Base-by-base conservation (phyloP, 2,797 vertebrate genomes). In the Valencia hispanica region DNA sequence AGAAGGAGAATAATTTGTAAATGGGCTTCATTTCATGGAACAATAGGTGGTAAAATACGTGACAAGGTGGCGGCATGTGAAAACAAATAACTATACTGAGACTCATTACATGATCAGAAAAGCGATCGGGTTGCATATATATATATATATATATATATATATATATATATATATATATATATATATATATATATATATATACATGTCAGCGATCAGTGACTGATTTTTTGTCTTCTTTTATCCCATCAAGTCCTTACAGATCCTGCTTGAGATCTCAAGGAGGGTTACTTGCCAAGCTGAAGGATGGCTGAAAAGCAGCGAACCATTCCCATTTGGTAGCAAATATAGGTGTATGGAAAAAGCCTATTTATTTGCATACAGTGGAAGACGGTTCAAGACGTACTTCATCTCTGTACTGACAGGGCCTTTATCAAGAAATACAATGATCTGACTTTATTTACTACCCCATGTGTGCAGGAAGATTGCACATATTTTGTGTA, bases 1-100 rank as follows among this genome's bases (percentile, higher is more conserved):
- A 88, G 85, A 89, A 82, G 79, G 72, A 91, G 86, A 92, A 88
- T 88, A 86, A 91, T 91, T 94, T 86, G 83, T 90, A 89, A 93
- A 93, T 89, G 82, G 91, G 79, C 74, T 89, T 90, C 87, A 88
- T 92, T 92, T 88, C 78, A 81, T 76, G 70, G 87, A 82, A 92
- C 84, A 88, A 88, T 85, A 73, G 88, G 83, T 80, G 87, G 84
- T 80, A 79, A 84, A 88, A 90, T 78, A 78, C 66, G 79, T 86
- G 82, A 88, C 88, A 88, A 41, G 78, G 86, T 84, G 83, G 82
- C 90, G 85, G 86, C 86, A 88, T 90, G 80, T 79, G 87, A 87
- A 90, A 84, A 86, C 84, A 89, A 92, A 90, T 89, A 87, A 83
- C 82, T 57, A 87, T 84, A 89, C 78, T 77, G 73, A 73, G 78